Evolutionary conservation across 2,113 vertebrate species (phyloP).

Genomic region (Ceyx melanurus): DNA sequence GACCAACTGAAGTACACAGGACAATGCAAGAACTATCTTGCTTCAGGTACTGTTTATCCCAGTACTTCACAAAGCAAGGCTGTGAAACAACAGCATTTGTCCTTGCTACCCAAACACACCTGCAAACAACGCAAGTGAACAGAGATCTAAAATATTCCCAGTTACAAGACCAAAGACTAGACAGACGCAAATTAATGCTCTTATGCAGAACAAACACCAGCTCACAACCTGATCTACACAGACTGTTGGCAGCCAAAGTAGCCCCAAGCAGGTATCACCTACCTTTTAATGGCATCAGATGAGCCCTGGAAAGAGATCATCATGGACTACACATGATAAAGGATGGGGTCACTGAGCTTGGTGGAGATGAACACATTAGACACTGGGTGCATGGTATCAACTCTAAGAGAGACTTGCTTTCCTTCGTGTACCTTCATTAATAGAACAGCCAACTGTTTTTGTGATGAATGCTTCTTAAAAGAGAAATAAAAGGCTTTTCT

Average conservation of each 20-base stretch:
- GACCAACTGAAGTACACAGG: rapidly evolving
- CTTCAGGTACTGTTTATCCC: neutral
- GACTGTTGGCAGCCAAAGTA: neutral
- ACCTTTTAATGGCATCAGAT: rapidly evolving
- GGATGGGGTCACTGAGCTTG: neutral
- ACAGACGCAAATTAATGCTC: neutral
- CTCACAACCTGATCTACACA: neutral
- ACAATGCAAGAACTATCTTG: neutral
- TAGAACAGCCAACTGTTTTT: neutral
- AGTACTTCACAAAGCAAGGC: neutral
- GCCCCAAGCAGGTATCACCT: neutral
- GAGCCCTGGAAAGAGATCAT: neutral
- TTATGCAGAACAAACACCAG: rapidly evolving
- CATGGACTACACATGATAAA: rapidly evolving
- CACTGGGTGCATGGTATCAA: rapidly evolving
- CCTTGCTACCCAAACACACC: rapidly evolving
- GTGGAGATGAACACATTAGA: neutral
- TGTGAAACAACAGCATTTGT: neutral
- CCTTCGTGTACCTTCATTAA: neutral
- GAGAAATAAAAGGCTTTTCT: neutral
- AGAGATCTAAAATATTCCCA: neutral
- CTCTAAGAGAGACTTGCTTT: neutral
- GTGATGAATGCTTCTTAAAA: neutral
- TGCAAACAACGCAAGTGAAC: rapidly evolving
- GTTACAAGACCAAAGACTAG: neutral